These are phyloP conservation scores for Phaethon lepturus DNA, from an alignment of 2,113 vertebrate species.

Conservation along the genomic window DNA sequence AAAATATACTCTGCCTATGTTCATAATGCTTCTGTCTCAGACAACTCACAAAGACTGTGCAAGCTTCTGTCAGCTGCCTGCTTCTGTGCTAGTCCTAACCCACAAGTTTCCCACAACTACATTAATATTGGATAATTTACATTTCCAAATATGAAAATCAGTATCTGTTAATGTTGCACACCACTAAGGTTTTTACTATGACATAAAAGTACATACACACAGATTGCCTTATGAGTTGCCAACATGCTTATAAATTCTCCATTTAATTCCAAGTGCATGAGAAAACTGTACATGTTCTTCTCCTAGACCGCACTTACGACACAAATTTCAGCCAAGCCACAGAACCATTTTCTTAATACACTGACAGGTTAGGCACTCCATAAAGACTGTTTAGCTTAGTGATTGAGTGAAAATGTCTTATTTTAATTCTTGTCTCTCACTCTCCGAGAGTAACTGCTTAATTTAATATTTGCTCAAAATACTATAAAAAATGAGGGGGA, in stretches of 20 bases:
- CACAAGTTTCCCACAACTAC: neutral
- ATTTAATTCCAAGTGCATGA: neutral
- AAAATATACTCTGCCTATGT: neutral
- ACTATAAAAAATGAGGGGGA: neutral
- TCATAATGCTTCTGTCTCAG: neutral
- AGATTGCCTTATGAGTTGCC: neutral
- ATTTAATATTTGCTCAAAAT: neutral
- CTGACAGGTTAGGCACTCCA: neutral
- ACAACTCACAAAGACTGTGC: neutral
- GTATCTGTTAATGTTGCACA: neutral
- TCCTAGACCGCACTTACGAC: neutral
- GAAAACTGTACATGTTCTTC: neutral
- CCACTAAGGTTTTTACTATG: neutral
- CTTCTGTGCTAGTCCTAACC: neutral
- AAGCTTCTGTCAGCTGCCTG: neutral
- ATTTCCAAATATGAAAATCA: neutral
- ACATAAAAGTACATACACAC: neutral
- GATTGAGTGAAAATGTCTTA: neutral
- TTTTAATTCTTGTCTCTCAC: neutral
- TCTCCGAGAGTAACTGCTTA: neutral
- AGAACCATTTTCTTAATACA: neutral
- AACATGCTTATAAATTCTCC: neutral
- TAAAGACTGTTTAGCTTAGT: neutral
- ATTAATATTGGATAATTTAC: neutral
- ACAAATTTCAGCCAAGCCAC: neutral